These are phyloP conservation scores for Crotalus helleri DNA, from an alignment of 2,113 vertebrate genomes.

Conservation along the genomic window DNA sequence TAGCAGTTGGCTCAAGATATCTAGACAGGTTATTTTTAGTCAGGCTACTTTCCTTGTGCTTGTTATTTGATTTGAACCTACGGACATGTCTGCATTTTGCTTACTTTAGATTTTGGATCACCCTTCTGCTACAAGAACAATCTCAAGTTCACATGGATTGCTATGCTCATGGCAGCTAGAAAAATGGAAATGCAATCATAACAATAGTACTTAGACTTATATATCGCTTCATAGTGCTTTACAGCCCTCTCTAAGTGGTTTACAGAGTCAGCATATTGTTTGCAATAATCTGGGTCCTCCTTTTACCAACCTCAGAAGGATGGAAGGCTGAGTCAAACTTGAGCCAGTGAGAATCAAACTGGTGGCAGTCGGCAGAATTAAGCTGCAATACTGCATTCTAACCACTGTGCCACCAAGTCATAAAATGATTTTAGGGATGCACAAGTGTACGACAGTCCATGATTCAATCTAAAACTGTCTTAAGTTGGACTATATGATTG, in stretches of 20 bases:
- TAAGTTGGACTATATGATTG: not conserved
- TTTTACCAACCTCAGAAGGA: not conserved
- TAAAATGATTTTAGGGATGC: not conserved
- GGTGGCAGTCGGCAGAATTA: not conserved
- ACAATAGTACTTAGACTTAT: not conserved
- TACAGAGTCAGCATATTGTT: not conserved
- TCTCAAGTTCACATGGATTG: not conserved
- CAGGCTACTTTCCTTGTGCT: not conserved
- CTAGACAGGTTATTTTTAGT: slow-evolving; percentile 32
- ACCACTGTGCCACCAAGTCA: not conserved
- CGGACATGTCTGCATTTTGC: slow-evolving; percentile 4
- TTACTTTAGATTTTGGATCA: slow-evolving; percentile 11
- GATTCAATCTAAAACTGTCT: not conserved
- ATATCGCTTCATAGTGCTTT: not conserved
- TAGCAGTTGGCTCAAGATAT: not conserved
- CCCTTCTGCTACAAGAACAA: not conserved
- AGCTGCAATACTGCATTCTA: not conserved
- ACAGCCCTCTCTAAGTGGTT: not conserved
- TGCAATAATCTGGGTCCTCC: not conserved
- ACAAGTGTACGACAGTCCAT: not conserved
- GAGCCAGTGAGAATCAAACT: not conserved
- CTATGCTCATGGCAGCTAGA: not conserved
- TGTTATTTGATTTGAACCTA: slow-evolving; percentile 17
- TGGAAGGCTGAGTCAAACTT: not conserved
- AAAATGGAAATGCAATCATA: not conserved